Base-by-base conservation (phyloP, 2,888 invertebrate genomes). In the Neuroscelio doddi region DNA sequence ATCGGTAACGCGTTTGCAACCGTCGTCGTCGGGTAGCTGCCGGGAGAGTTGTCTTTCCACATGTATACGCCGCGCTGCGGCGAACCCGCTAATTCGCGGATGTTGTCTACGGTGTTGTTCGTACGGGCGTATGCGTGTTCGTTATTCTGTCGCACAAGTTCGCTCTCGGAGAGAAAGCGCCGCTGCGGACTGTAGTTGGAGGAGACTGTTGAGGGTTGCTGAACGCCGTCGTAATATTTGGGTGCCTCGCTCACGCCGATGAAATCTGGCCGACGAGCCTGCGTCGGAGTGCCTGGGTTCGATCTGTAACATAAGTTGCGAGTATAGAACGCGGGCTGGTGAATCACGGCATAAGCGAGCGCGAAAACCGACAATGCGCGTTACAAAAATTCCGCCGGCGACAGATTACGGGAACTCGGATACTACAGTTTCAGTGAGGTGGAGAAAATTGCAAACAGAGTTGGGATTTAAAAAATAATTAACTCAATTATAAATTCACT, bases 201-300 rank as follows among this genome's bases (percentile, higher is more conserved):
- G 9, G 59, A 56, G 36, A 62, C 68, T 77, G 69, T 75, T 85
- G 77, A 82, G 83, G 75, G 83, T 59, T 68, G 62, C 75, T 76
- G 85, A 52, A 77, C 78, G 77, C 79, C 65, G 78, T 74, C 69
- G 51, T 69, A 74, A 32, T 69, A 69, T 7, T 65, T 76, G 73
- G 82, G 80, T 46, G 79, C 67, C 51, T 84, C 78, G 57, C 77
- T 70, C 73, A 93, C 92, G 76, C 93, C 91, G 84, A 94, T 94
- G 87, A 94, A 95, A 87, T 94, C 94, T 59, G 94, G 94, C 74
- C 94, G 90, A 80, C 94, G 90, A 76, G 93, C 92, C 88, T 93
- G 93, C 79, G 95, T 95, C 79, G 95, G 95, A 80, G 95, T 95
- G 84, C 94, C 94, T 78, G 95, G 95, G 87, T 95, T 95, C 76